These are phyloP conservation scores for Suricata suricatta DNA, from an alignment of 2,113 vertebrate genomes.

Conservation along the genomic window DNA sequence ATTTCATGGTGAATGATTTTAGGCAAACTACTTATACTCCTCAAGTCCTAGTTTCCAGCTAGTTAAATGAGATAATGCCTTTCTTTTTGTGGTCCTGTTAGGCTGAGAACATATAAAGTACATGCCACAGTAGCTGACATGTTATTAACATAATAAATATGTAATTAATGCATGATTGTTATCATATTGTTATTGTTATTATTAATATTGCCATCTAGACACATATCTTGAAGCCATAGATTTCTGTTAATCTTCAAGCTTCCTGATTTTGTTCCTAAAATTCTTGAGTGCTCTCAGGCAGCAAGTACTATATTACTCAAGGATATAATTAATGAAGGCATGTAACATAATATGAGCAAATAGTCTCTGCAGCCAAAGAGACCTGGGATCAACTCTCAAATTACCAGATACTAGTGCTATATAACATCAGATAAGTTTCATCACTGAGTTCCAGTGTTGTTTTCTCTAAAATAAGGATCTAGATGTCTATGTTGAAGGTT, in stretches of 20 bases:
- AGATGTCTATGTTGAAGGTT: neutral
- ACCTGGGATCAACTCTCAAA: neutral
- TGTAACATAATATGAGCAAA: neutral
- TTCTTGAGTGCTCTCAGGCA: neutral
- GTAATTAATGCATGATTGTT: neutral
- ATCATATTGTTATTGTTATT: neutral
- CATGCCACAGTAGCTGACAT: neutral
- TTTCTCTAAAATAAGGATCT: neutral
- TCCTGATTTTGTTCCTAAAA: neutral
- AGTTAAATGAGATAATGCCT: neutral
- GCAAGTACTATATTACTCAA: neutral
- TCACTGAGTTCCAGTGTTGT: neutral
- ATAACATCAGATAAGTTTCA: neutral
- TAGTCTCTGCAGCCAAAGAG: neutral
- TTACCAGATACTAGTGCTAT: neutral
- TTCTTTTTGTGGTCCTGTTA: neutral
- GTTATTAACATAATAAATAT: neutral
- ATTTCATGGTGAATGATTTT: neutral
- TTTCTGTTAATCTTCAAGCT: conserved; percentile 7
- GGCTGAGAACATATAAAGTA: neutral
- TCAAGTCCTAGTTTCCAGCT: neutral
- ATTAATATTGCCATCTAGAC: neutral
- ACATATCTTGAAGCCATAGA: neutral
- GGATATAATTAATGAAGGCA: neutral
- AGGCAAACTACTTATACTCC: neutral